A percentile compares a stretch with the other conserved stretches of the same genome.
Evolutionary conservation across 2,888 invertebrate species (phyloP).

Genomic region (Ochropacha duplaris): DNA sequence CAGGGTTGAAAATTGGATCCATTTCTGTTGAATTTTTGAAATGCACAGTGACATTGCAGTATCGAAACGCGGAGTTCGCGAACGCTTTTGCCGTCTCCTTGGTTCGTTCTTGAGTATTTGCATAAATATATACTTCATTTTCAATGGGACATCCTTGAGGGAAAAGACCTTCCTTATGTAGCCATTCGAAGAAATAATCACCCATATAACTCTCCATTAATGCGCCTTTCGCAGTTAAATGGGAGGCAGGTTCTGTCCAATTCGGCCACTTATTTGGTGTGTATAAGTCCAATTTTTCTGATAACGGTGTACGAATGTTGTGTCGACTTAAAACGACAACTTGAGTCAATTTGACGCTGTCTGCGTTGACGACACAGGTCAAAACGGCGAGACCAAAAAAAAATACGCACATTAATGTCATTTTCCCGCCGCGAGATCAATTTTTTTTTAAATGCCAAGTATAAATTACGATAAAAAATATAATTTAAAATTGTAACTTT

Average conservation of each 20-base stretch:
- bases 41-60: constrained; percentile 49
- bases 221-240: constrained; percentile 60
- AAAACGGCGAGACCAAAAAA: not conserved
- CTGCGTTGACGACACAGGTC: constrained; percentile 13
- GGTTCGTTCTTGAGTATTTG: constrained; percentile 62
- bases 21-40: constrained; percentile 34
- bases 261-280: constrained; percentile 50
- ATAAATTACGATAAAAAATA: no score
- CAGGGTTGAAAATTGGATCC: constrained; percentile 56
- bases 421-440: not conserved
- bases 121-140: constrained; percentile 48
- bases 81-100: constrained; percentile 56
- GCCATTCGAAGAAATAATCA: constrained; percentile 56
- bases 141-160: constrained; percentile 42
- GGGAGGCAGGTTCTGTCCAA: constrained; percentile 45
- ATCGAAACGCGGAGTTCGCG: constrained; percentile 47
- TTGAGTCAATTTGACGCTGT: constrained; percentile 34
- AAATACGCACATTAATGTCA: not conserved
- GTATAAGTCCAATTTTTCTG: constrained; percentile 36
- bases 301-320: constrained; percentile 58
- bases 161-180: constrained; percentile 43
- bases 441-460: no score
- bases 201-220: constrained; percentile 62
- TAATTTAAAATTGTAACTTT: no score
- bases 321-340: constrained; percentile 64